Evolutionary conservation across 1,140 invertebrate genomes (phyloP), one percentile per base, ranked within the genome.

Genomic region (Teleopsis dalmanni): DNA sequence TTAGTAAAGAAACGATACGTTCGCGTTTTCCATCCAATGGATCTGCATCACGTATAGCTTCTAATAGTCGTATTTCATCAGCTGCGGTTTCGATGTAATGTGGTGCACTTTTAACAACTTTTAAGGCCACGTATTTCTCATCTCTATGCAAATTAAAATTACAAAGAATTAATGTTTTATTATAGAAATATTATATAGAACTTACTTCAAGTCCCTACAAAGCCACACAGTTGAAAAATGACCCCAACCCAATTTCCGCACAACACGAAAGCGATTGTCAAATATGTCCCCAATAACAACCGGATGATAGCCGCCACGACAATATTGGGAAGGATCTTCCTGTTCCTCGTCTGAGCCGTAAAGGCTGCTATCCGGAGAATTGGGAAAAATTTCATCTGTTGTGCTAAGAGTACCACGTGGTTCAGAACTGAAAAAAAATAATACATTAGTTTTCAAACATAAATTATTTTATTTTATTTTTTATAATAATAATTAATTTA

Each of bases 181-280:
- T 33, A 38, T 7, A n/a, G 8, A 22, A 36, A 25, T 16, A 42
- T 21, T 44, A 22, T 33, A 7, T 1, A 18, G 5, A 18, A 53
- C 60, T 60, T 44, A 70, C 65, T 65, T 78, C 53, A 93, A 78
- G 77, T 97, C 94, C 86, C 91, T 94, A 73, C 91, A 95, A 18
- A 98, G 80, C 94, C 94, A 98, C 31, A 98, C 95, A 9, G 95
- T 98, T 49, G 93, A 96, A 73, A 98, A 98, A 73, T 98, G 94
- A 43, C 95, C 95, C 95, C 95, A 98, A 54, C 95, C 95, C 56
- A 98, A 79, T 78, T 98, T 98, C 57, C 94, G 81, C 48, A 95
- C 88, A 59, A 97, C 91, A 77, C 92, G 89, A 79, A 97, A 98
- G 58, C 91, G 83, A 72, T 82, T 83, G 68, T 93, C 82, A 75